Base-by-base conservation (phyloP, 1,140 invertebrate genomes). In the Drosophila lini region DNA sequence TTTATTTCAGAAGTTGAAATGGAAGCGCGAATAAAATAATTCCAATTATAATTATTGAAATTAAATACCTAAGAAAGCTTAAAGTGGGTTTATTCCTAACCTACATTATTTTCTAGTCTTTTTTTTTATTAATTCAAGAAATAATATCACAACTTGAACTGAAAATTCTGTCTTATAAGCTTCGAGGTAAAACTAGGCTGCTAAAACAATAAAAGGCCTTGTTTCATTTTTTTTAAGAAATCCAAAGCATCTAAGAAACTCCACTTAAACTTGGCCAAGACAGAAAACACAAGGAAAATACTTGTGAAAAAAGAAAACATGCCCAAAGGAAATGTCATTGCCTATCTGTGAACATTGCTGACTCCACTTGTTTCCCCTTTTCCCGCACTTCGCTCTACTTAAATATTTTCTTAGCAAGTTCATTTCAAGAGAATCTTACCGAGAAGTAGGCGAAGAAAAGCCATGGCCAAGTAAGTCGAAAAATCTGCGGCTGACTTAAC, bases 401-500 rank as follows among this genome's bases (percentile, higher is more conserved):
- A 62, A 82, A 80, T 86, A 88, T 83, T 88, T 86, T 77, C 60
- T 80, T 60, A 68, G 60, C 73, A 77, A 77, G 69, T 59, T 73
- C 44, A 71, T 71, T 71, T 41, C 52, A 31, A 71, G 65, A 36
- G 68, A 45, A 34, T 58, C 52, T 45, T 58, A 50, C 36, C 56
- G 1, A 34, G 50, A 47, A 57, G 28, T 45, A 28, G 48, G 32
- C 45, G 34, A 75, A 52, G 32, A 50, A 44, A 16, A 32, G 48
- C 19, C 74, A 48, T 50, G 67, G 62, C 47, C 42, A 71, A 71
- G 48, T 58, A 50, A 48, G 41, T 81, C 69, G 50, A 69, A 78
- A 81, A 81, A 67, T 89, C 75, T 78, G 75, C 57, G 73, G 71
- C 80, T 89, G 83, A 88, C 73, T 88, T 80, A 83, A 88, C 80